Base-by-base conservation (phyloP, 2,888 invertebrate genomes). In the Oxystoma pomonae region DNA sequence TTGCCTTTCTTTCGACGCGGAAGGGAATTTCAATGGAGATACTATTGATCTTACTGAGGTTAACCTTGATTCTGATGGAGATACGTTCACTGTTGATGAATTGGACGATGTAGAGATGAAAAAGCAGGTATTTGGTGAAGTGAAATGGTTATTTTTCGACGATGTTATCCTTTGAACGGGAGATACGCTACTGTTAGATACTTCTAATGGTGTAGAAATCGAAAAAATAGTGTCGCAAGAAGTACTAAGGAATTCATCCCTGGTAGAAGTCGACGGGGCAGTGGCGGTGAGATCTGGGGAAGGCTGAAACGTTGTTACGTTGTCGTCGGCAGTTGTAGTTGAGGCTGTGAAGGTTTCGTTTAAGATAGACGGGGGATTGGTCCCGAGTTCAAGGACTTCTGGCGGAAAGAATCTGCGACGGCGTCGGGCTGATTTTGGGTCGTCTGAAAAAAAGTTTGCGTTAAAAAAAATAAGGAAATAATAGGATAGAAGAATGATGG, bases 321-420 rank as follows among this genome's bases (percentile, higher is more conserved):
- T 62, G 17, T 2, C 18, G 12, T 57, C n/a, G 18, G 62, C 62
- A 55, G 62, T 58, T 61, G 62, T 60, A 16, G 57, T 50, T 19
- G 53, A 16, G 1, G 55, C 3, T 35, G 35, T 35, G n/a, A n/a
- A n/a, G n/a, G n/a, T n/a, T n/a, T n/a, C n/a, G n/a, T n/a, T n/a
- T n/a, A n/a, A n/a, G n/a, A n/a, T n/a, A n/a, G n/a, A n/a, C 12
- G 35, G 5, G 5, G 3, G 35, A 19, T 20, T 58, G 1, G 67
- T 58, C 7, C 74, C 65, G 62, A 72, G 73, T 59, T 76, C 74
- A 20, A 78, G 70, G 2, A 77, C 71, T 65, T 77, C 77, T 22
- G 74, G 72, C 3, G 77, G 76, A 63, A 77, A 76, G 67, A 77
- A 76, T 18, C 77, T 76, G 57, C 77, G 71, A 20, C 75, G 69